Evolutionary conservation across 2,797 vertebrate species (phyloP), one percentile per base, ranked within the genome.

Genomic region (Oreonectes daqikongensis): DNA sequence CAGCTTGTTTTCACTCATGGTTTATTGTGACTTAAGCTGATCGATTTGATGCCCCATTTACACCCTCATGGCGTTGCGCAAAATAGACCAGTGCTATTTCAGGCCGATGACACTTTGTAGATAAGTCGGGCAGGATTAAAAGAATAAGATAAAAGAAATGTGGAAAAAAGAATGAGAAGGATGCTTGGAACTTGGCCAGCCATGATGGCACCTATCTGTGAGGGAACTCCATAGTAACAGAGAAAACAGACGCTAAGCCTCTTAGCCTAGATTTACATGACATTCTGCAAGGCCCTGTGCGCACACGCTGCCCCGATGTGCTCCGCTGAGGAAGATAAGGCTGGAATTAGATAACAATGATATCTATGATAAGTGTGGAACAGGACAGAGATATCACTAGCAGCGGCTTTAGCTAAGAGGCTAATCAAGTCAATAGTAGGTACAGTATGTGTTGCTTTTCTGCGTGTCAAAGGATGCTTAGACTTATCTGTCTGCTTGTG

Each of bases 231-330:
- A 65, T 72, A 48, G 82, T 55, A 68, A 81, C 63, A 69, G 72
- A 28, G 64, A 75, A 66, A 73, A 72, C 80, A 63, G 71, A 30
- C 48, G 17, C 18, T 80, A 80, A 82, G 74, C 80, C 55, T 79
- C 80, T 80, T 84, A 81, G 74, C 74, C 50, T 69, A 81, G 80
- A 74, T 80, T 77, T 81, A 72, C 74, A 84, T 80, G 77, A 77
- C 40, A 24, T 69, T 75, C 22, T 8, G 17, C 57, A 48, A 48
- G 48, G 57, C 63, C 63, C 28, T 52, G 44, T 53, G 55, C 69
- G 69, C 68, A 64, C 55, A n/a, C 38, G 55, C 55, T 46, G 44
- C 30, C 59, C 14, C 28, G 40, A 67, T n/a, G 22, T 20, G 44
- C 67, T 75, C 71, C 52, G 1, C 52, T 66, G 50, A 57, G 67